Evolutionary conservation across 53 echinoderm and acorn worm species (phyloP), one percentile per base, ranked within the genome.

Genomic region (Antedon mediterranea): DNA sequence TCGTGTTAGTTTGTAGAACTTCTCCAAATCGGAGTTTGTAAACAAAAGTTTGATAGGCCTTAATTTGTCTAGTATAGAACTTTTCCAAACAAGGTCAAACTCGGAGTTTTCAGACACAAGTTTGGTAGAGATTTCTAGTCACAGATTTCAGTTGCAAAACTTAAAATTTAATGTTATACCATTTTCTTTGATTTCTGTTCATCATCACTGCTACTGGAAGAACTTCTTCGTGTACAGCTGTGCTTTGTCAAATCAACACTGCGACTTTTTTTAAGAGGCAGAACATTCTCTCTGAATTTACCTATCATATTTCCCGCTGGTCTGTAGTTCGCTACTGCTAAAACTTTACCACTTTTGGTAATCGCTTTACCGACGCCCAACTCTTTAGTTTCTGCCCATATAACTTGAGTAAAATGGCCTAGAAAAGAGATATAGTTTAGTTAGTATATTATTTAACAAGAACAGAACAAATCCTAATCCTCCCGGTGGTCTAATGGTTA

Each of bases 361-460:
- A 75, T 72, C n/a, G 81, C 85, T n/a, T 85, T 85, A 3, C 85
- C 85, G 73, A 85, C 81, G 31, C 85, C 85, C 33, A 85, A 30
- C 41, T 85, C 85, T 31, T 70, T 81, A 3, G 79, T 81, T 41
- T 71, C 79, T 73, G 42, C 81, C 85, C 85, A 85, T 11, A 85
- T 81, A 13, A 85, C 76, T 34, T 85, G 85, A 11, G 85, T 42
- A 31, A 85, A 85, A 72, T 85, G 85, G 28, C 85, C 85, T 85
- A 32, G 1, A 76, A 44, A 37, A 37, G 37, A 4, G 11, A 37
- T 37, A 37, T 37, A 11, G 37, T 6, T 37, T 37, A 37, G 37
- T 11, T 37, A 37, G 4, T 37, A 11, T 4, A 4, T 6, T 6
- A 6, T 4, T 37, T 37, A 11, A 6, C 37, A 37, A 37, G 37